Evolutionary conservation across 2,797 vertebrate species (phyloP).

Genomic region (Enteromius mattozi): DNA sequence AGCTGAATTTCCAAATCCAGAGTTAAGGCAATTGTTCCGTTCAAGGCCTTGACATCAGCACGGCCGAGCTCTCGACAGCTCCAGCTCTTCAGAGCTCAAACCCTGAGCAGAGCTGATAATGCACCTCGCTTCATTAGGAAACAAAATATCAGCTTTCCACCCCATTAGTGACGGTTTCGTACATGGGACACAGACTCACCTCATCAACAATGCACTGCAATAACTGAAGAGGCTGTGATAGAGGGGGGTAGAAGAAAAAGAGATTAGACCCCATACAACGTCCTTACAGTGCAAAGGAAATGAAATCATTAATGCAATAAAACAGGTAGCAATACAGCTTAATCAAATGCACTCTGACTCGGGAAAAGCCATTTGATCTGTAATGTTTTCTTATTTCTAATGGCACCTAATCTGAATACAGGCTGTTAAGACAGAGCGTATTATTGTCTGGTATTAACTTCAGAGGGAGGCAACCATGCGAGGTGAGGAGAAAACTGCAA

Average conservation of each 20-base stretch:
- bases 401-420: slow-evolving; percentile 92
- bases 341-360: slow-evolving; percentile 94
- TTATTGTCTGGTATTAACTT: slow-evolving; percentile 89
- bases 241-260: slow-evolving; percentile 63
- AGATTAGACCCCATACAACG: slow-evolving; percentile 87
- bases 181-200: slow-evolving; percentile 99
- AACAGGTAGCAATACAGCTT: slow-evolving; percentile 91
- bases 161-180: slow-evolving; percentile 99
- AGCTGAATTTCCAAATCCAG: background rate
- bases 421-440: slow-evolving; percentile 92
- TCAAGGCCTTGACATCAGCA: slow-evolving; percentile 41
- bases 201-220: slow-evolving; percentile 99
- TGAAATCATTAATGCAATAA: slow-evolving; percentile 97
- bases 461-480: slow-evolving; percentile 91
- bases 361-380: slow-evolving; percentile 85
- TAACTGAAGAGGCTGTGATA: slow-evolving; percentile 98
- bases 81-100: slow-evolving; percentile 78
- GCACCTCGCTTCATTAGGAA: slow-evolving; percentile 98
- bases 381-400: slow-evolving; percentile 96
- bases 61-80: slow-evolving; percentile 68
- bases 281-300: slow-evolving; percentile 91
- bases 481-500: slow-evolving; percentile 83
- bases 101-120: slow-evolving; percentile 84
- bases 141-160: slow-evolving; percentile 97
- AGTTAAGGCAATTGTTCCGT: slow-evolving; percentile 30